Evolutionary conservation across 1,140 invertebrate species (phyloP), one percentile per base, ranked within the genome.

Genomic region (Parapsyche elsis): DNA sequence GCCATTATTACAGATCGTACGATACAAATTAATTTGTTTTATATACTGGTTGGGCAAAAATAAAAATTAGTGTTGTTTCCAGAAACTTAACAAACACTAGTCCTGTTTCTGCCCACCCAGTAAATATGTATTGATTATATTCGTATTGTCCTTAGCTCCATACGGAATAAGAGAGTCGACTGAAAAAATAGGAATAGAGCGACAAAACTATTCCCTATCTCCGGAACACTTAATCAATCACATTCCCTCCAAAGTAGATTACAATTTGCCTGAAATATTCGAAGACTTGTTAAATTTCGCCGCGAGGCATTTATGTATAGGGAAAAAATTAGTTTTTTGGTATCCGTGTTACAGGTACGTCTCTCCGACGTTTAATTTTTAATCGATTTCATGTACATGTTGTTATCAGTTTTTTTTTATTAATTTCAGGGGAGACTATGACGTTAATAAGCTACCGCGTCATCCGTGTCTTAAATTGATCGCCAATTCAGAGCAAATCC

Each of bases 1-100:
- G 92, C 95, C 64, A 96, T 98, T 80, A 94, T 99, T 70, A 98
- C 97, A 61, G 97, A 99, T 89, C 97, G 97, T 98, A 91, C 93
- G 95, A 93, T 67, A 78, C 38, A 44, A 19, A 64, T 23, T 23
- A 23, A 5, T 21, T 49, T 67, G 23, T 5, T 38, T 46, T 73
- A 38, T 73, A 46, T 16, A 21, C 19, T 38, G 24, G 2, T 4
- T 10, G 30, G 30, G n/a, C n/a, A n/a, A 38, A 38, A 38, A 38
- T 38, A 38, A 45, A 71, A 76, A 79, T 81, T 84, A 70, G n/a
- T 71, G 21, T 38, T 38, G 30, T 38, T 38, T 38, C n/a, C n/a
- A n/a, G n/a, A n/a, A n/a, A n/a, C n/a, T n/a, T n/a, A n/a, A n/a
- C n/a, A n/a, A n/a, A n/a, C n/a, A n/a, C n/a, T n/a, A n/a, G n/a